phyloP scores from a whole-genome alignment of 2,797 vertebrate genomes.

The Borostomias antarcticus region DNA sequence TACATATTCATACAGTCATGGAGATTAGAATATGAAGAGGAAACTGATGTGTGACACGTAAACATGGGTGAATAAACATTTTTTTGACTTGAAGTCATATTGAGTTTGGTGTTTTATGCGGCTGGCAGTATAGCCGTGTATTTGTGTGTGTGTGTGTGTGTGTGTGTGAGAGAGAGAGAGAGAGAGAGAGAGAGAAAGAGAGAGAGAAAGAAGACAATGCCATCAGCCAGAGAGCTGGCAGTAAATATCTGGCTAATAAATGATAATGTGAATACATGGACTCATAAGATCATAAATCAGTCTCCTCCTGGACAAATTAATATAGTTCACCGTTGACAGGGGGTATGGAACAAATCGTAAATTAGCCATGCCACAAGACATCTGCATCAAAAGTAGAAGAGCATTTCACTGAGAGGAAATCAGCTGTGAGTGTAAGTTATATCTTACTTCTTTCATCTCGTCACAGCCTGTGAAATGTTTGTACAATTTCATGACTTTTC shows the following conservation, averaged over 20 bases:
- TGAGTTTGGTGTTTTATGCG: too few species aligned
- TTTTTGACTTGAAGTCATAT: too few species aligned
- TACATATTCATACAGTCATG: background rate
- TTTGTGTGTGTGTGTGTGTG: background rate
- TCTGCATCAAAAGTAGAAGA: constrained; percentile 43
- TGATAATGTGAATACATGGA: constrained; percentile 67
- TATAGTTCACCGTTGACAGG: constrained; percentile 68
- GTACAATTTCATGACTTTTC: constrained; percentile 1
- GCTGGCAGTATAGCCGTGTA: background rate
- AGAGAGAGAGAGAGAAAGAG: too few species aligned
- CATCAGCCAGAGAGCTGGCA: constrained; percentile 64
- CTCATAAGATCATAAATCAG: constrained; percentile 69
- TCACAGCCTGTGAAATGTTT: constrained; percentile 4
- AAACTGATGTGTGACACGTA: background rate
- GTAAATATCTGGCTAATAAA: constrained; percentile 72
- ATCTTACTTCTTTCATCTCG: background rate
- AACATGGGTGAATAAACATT: background rate
- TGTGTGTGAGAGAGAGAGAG: constrained; percentile 34
- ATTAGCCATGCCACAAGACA: constrained; percentile 58
- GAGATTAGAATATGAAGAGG: background rate
- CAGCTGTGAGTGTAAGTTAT: background rate
- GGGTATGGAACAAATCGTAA: constrained; percentile 58
- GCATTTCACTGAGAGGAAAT: background rate
- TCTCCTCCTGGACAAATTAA: constrained; percentile 60
- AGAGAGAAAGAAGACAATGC: too few species aligned